Base-by-base conservation (phyloP, 1,140 invertebrate genomes). In the Vanessa atalanta region DNA sequence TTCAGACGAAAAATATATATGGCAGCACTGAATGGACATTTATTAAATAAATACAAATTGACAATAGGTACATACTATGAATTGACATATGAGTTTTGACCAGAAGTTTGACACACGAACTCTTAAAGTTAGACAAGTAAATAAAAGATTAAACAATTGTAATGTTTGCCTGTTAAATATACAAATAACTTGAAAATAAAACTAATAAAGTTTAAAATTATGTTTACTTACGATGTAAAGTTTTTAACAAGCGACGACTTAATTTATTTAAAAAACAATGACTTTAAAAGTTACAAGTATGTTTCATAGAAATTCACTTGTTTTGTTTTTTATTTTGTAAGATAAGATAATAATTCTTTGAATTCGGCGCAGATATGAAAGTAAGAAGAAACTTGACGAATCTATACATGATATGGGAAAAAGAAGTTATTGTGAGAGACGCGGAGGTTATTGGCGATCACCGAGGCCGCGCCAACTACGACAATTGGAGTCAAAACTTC, bases 271-370 rank as follows among this genome's bases (percentile, higher is more conserved):
- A 90, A 89, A 85, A 90, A 79, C 68, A 80, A 75, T 61, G 89
- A 92, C 74, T 88, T 88, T 55, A 91, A 88, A 89, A 89, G 85
- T 90, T 89, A 80, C 68, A 91, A 90, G 90, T 92, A 81, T 84
- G 88, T 82, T 81, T 79, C 7, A 20, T 50, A 37, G 15, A 64
- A 13, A 53, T 8, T 9, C 64, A n/a, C 15, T 47, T 31, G 9
- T 11, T 65, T 63, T 23, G n/a, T 20, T 47, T 31, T 72, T 73
- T 70, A 57, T 78, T 16, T 13, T 3, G 76, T 65, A 76, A 63
- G 13, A 1, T 67, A 65, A 53, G 72, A 48, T 57, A 68, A 65
- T 26, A 23, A 63, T 8, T 65, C 11, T 53, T 55, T 37, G 67
- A 15, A 55, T 31, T 68, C 16, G 74, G 20, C n/a, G 15, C 72